Conservation (phyloP, 2,113 vertebrate genomes). For the Vireo altiloquus region DNA sequence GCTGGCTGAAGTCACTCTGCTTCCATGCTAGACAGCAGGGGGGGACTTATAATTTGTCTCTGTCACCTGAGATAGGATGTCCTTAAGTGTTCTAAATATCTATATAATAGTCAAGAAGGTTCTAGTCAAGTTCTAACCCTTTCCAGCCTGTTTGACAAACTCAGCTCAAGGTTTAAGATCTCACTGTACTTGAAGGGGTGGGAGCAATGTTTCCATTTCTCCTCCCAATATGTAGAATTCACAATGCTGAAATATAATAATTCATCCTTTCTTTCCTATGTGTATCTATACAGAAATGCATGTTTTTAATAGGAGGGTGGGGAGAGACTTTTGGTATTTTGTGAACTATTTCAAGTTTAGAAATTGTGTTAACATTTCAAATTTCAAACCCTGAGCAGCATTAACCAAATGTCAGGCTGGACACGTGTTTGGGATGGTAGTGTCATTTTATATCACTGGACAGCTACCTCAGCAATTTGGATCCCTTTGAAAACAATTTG, state of each 20-base stretch:
- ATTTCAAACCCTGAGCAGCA: background rate
- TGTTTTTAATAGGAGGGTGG: fast-evolving
- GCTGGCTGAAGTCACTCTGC: background rate
- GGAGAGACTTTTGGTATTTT: background rate
- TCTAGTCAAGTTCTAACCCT: background rate
- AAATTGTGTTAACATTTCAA: background rate
- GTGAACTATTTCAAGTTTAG: background rate
- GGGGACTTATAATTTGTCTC: background rate
- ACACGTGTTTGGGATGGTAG: background rate
- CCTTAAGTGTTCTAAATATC: background rate
- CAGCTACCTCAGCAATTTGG: background rate
- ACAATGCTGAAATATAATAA: background rate
- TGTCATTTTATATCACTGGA: background rate
- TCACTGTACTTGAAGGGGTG: background rate
- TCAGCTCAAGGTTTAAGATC: background rate
- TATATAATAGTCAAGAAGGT: background rate
- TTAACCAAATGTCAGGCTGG: background rate
- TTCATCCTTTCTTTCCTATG: background rate
- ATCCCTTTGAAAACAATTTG: background rate
- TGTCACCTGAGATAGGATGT: background rate
- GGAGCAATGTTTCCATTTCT: background rate
- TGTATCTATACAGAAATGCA: background rate
- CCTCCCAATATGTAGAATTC: background rate
- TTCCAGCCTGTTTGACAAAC: background rate
- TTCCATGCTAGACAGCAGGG: background rate